Conservation (phyloP, 2,113 vertebrate species). For the Eptesicus fuscus region DNA sequence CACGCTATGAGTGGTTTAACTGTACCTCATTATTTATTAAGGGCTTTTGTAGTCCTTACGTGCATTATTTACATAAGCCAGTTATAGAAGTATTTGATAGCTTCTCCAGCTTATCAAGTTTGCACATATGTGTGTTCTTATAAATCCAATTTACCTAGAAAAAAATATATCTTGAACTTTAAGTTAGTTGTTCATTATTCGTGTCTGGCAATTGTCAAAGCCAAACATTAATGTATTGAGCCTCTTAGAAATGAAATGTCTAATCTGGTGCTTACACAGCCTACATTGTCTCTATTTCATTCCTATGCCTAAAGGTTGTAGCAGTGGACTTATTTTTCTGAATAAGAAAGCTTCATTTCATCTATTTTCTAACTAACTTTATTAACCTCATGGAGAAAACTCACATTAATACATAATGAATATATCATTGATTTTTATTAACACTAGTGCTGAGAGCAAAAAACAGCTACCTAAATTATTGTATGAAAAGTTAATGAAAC, state of each 20-base stretch:
- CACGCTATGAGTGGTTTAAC: not conserved
- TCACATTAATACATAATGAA: slow-evolving; percentile 34
- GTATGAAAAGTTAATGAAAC: slow-evolving; percentile 23
- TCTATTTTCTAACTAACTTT: not conserved
- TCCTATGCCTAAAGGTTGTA: slow-evolving; percentile 17
- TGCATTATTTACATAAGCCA: not conserved
- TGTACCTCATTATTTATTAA: slow-evolving; percentile 1
- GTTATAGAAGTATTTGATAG: not conserved
- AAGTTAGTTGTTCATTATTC: slow-evolving; percentile 21
- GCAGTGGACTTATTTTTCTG: not conserved
- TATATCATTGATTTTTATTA: slow-evolving; percentile 20
- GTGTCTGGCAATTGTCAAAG: slow-evolving; percentile 11
- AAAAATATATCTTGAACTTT: slow-evolving; percentile 3
- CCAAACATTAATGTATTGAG: slow-evolving; percentile 39
- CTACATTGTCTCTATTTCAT: not conserved
- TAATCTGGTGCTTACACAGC: not conserved
- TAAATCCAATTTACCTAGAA: not conserved
- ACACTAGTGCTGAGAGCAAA: not conserved
- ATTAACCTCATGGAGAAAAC: slow-evolving; percentile 9
- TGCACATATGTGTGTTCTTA: not conserved
- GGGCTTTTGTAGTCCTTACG: not conserved
- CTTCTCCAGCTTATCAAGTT: not conserved
- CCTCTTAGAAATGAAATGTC: slow-evolving; percentile 14
- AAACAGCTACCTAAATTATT: not conserved
- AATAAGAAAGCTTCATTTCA: slow-evolving; percentile 9